phyloP scores from a whole-genome alignment of 2,888 invertebrate species.

The Caenorhabditis sp. region DNA sequence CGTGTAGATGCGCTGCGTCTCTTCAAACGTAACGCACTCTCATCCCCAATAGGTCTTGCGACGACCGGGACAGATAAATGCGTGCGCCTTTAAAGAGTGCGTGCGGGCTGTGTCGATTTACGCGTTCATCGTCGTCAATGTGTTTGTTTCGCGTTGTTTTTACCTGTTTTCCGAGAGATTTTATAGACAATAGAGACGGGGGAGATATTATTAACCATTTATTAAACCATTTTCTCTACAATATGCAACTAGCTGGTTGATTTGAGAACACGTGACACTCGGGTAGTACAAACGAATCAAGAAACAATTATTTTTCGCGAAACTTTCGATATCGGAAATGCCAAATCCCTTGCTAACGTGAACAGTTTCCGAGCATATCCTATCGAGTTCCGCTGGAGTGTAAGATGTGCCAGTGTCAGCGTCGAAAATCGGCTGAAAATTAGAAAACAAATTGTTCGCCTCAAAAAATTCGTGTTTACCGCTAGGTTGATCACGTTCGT shows the following conservation, averaged over 20 bases:
- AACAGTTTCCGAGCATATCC: constrained; percentile 65
- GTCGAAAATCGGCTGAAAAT: constrained; percentile 69
- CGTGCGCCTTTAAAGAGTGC: constrained; percentile 51
- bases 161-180: not conserved
- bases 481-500: constrained; percentile 53
- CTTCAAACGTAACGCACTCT: not conserved
- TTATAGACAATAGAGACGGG: not conserved
- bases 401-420: constrained; percentile 63
- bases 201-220: constrained; percentile 51
- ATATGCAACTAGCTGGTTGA: constrained; percentile 68
- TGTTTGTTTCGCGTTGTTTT: constrained; percentile 25
- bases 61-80: constrained; percentile 34
- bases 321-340: constrained; percentile 67
- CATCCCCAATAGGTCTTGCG: constrained; percentile 35
- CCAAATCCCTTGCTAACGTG: constrained; percentile 69
- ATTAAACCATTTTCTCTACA: constrained; percentile 65
- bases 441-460: too few relatives aligned
- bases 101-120: constrained; percentile 22
- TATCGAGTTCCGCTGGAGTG: constrained; percentile 56
- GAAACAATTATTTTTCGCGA: constrained; percentile 72
- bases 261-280: constrained; percentile 72
- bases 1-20: constrained; percentile 42
- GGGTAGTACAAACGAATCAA: constrained; percentile 72
- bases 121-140: not conserved
- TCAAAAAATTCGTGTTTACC: constrained; percentile 9